Conservation (phyloP, 2,113 vertebrate genomes). For the Ciconia maguari region DNA sequence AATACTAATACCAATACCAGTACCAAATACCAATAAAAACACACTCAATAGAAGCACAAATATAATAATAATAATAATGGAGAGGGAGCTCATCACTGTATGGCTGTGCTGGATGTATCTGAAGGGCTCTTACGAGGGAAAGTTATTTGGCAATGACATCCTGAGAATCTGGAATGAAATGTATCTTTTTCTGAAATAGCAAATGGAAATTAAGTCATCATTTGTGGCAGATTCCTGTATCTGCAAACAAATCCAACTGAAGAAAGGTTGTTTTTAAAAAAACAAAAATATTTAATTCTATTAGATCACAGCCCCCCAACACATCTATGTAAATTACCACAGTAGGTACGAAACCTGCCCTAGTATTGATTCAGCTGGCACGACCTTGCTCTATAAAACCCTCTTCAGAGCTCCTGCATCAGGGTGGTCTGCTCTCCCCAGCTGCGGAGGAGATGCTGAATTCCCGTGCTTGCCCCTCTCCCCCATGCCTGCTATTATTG, state of each 20-base stretch:
- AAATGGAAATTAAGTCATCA: background rate
- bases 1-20: background rate
- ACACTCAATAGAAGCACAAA: background rate
- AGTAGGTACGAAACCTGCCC: background rate
- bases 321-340: background rate
- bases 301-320: background rate
- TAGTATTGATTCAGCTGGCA: slow-evolving; percentile 63
- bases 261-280: background rate
- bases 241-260: background rate
- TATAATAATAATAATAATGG: background rate
- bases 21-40: background rate
- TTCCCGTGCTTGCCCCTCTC: background rate
- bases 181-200: background rate
- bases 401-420: background rate
- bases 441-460: slow-evolving; percentile 19
- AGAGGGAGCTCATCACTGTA: background rate
- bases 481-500: background rate
- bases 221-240: background rate
- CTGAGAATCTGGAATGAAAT: background rate
- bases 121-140: background rate
- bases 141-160: background rate
- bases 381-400: background rate
- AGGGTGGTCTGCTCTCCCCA: slow-evolving; percentile 48
- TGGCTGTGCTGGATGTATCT: background rate
- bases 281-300: background rate